Evolutionary conservation across 1,140 invertebrate species (phyloP).

Genomic region (Dendrolimus punctatus): DNA sequence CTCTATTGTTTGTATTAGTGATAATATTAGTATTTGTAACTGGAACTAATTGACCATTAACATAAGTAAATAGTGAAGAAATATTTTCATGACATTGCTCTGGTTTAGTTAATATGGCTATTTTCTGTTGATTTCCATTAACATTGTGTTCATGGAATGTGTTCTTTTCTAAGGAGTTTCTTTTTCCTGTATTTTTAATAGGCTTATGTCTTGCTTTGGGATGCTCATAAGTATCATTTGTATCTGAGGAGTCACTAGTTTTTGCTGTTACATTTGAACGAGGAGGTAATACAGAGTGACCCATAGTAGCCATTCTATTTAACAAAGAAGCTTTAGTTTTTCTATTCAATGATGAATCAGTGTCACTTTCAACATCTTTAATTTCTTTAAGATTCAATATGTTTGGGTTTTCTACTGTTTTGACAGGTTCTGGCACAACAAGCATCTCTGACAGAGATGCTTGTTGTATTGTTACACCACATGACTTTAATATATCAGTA

Average conservation of each 20-base stretch:
- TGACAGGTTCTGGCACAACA: slow-evolving; percentile 6
- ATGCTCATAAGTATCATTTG: slow-evolving; percentile 22
- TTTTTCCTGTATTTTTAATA: slow-evolving; percentile 25
- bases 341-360: slow-evolving; percentile 42
- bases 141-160: slow-evolving; percentile 13
- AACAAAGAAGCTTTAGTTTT: slow-evolving; percentile 52
- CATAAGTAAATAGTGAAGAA: slow-evolving; percentile 15
- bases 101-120: slow-evolving; percentile 10
- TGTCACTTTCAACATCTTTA: slow-evolving; percentile 41
- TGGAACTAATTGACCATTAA: slow-evolving; percentile 28
- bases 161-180: slow-evolving; percentile 21
- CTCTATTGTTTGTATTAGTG: slow-evolving; percentile 5
- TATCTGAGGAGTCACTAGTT: slow-evolving; percentile 48
- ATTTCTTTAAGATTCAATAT: slow-evolving; percentile 7
- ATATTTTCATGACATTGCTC: slow-evolving; percentile 12
- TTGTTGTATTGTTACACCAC: slow-evolving; percentile 26
- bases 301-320: slow-evolving; percentile 58
- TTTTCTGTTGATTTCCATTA: slow-evolving; percentile 19
- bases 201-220: slow-evolving; percentile 38
- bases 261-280: slow-evolving; percentile 17
- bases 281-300: slow-evolving; percentile 51
- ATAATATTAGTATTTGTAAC: slow-evolving; percentile 20
- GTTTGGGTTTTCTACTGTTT: slow-evolving; percentile 5
- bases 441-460: slow-evolving; percentile 13
- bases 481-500: slow-evolving; percentile 28